A percentile compares a stretch with the other conserved stretches of the same genome.
These are phyloP conservation scores for Nephotettix cincticeps DNA, from an alignment of 1,140 invertebrate genomes.

Conservation along the genomic window DNA sequence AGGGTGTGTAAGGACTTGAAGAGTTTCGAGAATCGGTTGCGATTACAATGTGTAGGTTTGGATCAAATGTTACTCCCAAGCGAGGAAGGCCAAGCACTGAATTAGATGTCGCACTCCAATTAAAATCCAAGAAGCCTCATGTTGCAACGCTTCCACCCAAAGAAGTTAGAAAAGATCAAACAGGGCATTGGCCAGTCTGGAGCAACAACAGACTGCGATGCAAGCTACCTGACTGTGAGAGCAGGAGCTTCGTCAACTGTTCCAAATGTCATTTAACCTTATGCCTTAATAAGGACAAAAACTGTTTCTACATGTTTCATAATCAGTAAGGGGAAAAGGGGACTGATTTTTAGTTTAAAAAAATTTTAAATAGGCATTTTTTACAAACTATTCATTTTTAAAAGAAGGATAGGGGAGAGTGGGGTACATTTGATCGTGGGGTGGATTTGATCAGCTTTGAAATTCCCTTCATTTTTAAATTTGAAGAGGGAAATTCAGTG, in stretches of 20 bases:
- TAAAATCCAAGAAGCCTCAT: background rate
- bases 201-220: background rate
- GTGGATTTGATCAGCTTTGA: background rate
- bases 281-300: background rate
- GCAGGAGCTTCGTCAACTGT: background rate
- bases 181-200: background rate
- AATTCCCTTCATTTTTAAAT: background rate
- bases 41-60: background rate
- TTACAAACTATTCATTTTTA: too few species aligned
- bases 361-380: too few species aligned
- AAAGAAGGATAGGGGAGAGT: background rate
- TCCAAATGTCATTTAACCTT: background rate
- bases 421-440: constrained; percentile 2
- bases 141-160: background rate
- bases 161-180: background rate
- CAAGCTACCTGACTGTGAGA: background rate
- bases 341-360: too few species aligned
- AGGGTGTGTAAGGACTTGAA: background rate
- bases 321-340: background rate
- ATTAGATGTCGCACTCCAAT: background rate
- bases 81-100: background rate
- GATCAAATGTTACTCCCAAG: background rate
- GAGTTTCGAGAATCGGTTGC: background rate
- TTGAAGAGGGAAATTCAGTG: background rate
- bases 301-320: background rate